A percentile compares a stretch with the other conserved stretches of the same genome.
These are phyloP conservation scores for Synergus japonicus DNA, from an alignment of 2,888 invertebrate genomes.

Conservation along the genomic window DNA sequence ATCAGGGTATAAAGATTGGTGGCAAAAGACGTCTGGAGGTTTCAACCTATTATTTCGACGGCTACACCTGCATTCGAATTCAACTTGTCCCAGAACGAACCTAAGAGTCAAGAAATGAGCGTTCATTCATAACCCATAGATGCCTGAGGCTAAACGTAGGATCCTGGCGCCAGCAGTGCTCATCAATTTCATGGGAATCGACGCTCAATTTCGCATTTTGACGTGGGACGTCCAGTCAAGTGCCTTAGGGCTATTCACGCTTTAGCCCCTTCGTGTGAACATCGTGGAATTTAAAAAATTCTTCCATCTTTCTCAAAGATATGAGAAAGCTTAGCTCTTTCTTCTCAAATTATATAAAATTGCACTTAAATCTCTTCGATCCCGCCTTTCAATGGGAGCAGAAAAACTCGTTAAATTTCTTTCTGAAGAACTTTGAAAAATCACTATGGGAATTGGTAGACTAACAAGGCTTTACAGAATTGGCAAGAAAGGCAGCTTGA, in stretches of 20 bases:
- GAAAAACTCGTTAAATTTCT: conserved; percentile 18
- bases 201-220: conserved; percentile 74
- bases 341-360: background rate
- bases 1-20: background rate
- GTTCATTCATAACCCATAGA: conserved; percentile 69
- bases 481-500: conserved; percentile 34
- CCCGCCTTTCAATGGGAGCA: background rate
- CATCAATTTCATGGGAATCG: conserved; percentile 76
- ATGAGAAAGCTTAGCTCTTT: background rate
- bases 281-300: background rate
- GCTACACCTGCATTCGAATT: conserved; percentile 36
- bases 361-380: background rate
- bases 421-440: conserved; percentile 24
- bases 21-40: conserved; percentile 10
- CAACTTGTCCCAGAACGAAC: conserved; percentile 51
- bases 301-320: background rate
- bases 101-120: conserved; percentile 55
- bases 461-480: conserved; percentile 43
- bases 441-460: conserved; percentile 20
- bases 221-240: conserved; percentile 64
- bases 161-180: conserved; percentile 66
- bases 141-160: conserved; percentile 62
- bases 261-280: conserved; percentile 17
- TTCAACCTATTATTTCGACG: conserved; percentile 29
- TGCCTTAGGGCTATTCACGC: conserved; percentile 33